Evolutionary conservation across 2,888 invertebrate species (phyloP).

Genomic region (Invenusta paracnida): DNA sequence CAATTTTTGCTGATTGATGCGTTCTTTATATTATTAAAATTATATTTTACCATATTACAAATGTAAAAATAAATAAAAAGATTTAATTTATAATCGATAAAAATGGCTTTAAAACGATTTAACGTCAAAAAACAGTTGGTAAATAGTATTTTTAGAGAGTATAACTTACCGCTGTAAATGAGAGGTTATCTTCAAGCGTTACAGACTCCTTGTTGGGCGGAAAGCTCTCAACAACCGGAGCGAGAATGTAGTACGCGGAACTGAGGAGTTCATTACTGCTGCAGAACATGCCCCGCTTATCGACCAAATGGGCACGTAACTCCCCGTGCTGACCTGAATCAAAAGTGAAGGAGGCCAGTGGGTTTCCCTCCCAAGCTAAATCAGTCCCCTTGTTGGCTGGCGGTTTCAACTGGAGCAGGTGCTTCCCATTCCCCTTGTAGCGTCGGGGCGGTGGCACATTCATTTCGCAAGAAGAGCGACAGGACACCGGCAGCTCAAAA

Average conservation of each 20-base stretch:
- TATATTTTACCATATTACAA: too few relatives aligned
- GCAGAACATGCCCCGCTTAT: constrained; percentile 58
- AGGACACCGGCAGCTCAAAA: background rate
- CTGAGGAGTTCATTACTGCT: constrained; percentile 53
- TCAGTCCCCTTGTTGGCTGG: background rate
- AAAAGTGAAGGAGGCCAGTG: constrained; percentile 53
- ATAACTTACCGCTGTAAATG: constrained; percentile 53
- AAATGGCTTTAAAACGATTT: too few relatives aligned
- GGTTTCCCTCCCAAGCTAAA: constrained; percentile 52
- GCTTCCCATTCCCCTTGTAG: background rate
- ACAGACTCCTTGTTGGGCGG: constrained; percentile 46
- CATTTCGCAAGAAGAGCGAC: background rate
- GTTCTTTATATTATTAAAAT: too few relatives aligned
- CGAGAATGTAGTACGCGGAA: constrained; percentile 51
- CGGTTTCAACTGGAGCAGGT: background rate
- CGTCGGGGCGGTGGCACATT: background rate
- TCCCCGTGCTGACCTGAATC: constrained; percentile 57
- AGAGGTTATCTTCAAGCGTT: constrained; percentile 48
- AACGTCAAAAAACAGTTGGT: too few relatives aligned
- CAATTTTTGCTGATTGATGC: too few relatives aligned
- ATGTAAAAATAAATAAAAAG: too few relatives aligned
- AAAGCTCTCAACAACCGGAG: constrained; percentile 49
- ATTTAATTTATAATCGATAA: too few relatives aligned
- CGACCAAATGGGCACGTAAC: constrained; percentile 52
- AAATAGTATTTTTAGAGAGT: too few relatives aligned